phyloP scores from a whole-genome alignment of 1,140 invertebrate genomes.

The Drosophila athabasca region DNA sequence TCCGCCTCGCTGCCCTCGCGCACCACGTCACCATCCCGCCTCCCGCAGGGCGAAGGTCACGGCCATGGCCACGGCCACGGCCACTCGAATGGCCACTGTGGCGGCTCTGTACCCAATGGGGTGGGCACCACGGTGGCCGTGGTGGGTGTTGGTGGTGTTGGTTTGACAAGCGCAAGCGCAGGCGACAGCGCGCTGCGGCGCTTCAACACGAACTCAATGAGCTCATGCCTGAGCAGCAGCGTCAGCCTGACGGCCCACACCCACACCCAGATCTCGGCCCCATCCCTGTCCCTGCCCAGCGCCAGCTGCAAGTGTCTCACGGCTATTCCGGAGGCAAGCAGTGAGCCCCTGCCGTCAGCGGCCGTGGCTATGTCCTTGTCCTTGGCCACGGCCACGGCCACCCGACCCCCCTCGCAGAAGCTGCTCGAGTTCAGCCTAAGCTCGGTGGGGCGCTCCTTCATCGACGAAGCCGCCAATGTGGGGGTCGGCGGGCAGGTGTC shows the following conservation, averaged over 20 bases:
- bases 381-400: neutral
- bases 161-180: constrained; percentile 63
- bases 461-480: constrained; percentile 63
- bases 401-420: constrained; percentile 43
- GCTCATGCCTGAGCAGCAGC: constrained; percentile 65
- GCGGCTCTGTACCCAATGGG: constrained; percentile 63
- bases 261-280: constrained; percentile 33
- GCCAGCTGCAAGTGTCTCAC: constrained; percentile 74
- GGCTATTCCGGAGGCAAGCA: constrained; percentile 72
- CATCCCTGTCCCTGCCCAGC: constrained; percentile 54
- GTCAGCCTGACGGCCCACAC: constrained; percentile 51
- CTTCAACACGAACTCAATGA: constrained; percentile 47
- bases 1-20: constrained; percentile 88
- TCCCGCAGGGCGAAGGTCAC: constrained; percentile 84
- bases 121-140: constrained; percentile 10
- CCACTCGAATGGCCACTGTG: constrained; percentile 19
- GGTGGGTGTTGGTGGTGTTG: neutral
- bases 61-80: constrained; percentile 6
- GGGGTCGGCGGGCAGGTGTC: constrained; percentile 61
- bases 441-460: constrained; percentile 81
- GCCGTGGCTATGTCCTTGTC: neutral
- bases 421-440: constrained; percentile 80
- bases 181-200: constrained; percentile 85
- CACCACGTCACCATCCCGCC: constrained; percentile 87
- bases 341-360: constrained; percentile 29